Evolutionary conservation across 2,888 invertebrate species (phyloP), one percentile per base, ranked within the genome.

Genomic region (Apocheima hispidaria): DNA sequence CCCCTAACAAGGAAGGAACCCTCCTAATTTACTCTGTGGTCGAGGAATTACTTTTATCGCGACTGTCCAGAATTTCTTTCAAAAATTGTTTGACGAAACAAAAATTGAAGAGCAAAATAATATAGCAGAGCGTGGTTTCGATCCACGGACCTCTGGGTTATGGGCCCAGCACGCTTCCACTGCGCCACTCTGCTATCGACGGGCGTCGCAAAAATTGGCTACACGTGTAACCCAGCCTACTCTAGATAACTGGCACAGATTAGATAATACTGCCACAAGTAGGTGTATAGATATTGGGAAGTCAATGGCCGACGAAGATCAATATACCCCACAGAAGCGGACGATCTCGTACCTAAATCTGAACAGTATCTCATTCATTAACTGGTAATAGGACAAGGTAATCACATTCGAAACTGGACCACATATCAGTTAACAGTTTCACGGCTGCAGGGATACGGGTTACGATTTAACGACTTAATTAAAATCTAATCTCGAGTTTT

Each of bases 131-230:
- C 95, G 94, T 96, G 95, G 96, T 96, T 96, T 96, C 96, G 95
- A 96, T 96, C 96, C 95, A 96, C 96, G 96, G 96, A 96, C 95
- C 96, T 96, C 96, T 96, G 96, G 96, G 95, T 96, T 96, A 96
- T 96, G 95, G 95, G 95, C 95, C 95, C 95, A 95, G 95, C 95
- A 95, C 95, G 95, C 95, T 95, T 95, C 95, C 95, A 95, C 95
- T 95, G 95, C 96, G 65, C 67, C 67, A 67, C 65, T 69, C 65
- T 69, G 67, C 65, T 67, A 23, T 50, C 50, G 56, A 40, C 61
- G 52, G 52, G 54, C 58, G 54, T 30, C 28, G 35, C 54, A 40
- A 62, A 67, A 65, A 62, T 60, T 60, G 65, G 63, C 41, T 65
- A 66, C 62, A 66, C 67, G 67, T 69, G 69, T 63, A 52, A 51